Evolutionary conservation across 2,113 vertebrate species (phyloP), one percentile per base, ranked within the genome.

Genomic region (Prinia subflava): DNA sequence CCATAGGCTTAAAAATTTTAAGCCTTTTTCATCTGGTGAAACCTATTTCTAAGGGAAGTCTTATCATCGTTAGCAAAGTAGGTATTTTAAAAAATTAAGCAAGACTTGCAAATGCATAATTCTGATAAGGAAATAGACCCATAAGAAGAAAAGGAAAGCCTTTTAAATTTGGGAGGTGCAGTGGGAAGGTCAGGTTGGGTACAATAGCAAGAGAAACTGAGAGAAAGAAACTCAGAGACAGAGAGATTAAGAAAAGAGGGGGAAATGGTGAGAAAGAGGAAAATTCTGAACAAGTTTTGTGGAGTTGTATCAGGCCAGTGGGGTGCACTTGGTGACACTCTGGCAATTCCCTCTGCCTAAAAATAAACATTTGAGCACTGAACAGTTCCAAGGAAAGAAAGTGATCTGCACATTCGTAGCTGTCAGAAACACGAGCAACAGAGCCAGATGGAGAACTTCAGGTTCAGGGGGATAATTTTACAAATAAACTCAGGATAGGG

Each of bases 401-500:
- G 39, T 21, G 0, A 60, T 20, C 27, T 47, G n/a, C 22, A 7
- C 11, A 33, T 64, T 80, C 68, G 21, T 53, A 79, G 52, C 49
- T 87, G 46, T 56, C 65, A 73, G 71, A 79, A 74, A 64, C 60
- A 9, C 22, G 63, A 57, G 19, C 49, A 47, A 12, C n/a, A 80
- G 68, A 93, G 6, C 24, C 82, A 46, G 70, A 30, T 4, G 9
- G 59, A 87, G 46, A 87, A 76, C 37, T 85, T 88, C 27, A 30
- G 21, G 53, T 47, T 89, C 50, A 37, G 57, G 19, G 7, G n/a
- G 92, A 80, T 92, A 89, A 96, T 52, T 37, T 19, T 23, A 28
- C 63, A 68, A 50, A 67, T 68, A 74, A 92, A 92, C 92, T 96
- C 87, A 18, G 74, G 90, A 63, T 75, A 83, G 64, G 35, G 44